Evolutionary conservation across 1,140 invertebrate species (phyloP).

Genomic region (Zaprionus kolodkinae): DNA sequence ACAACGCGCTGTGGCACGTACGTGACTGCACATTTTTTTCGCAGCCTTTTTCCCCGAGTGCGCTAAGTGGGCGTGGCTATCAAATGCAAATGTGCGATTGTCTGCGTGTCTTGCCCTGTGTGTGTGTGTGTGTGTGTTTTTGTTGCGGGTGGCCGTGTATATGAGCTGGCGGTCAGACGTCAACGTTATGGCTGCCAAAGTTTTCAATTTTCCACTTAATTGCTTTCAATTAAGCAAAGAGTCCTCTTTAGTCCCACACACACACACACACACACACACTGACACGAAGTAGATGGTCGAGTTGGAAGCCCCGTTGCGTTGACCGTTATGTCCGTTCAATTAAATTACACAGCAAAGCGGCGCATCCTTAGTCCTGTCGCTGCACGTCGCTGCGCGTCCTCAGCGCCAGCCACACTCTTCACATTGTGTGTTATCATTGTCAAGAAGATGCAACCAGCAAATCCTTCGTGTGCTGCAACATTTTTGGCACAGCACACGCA

Average conservation of each 20-base stretch:
- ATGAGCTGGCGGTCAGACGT: conserved; percentile 58
- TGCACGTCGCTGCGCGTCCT: conserved; percentile 42
- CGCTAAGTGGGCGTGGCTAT: conserved; percentile 64
- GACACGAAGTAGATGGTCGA: conserved; percentile 7
- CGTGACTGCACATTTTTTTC: conserved; percentile 75
- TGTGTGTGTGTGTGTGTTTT: conserved; percentile 35
- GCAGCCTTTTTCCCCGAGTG: conserved; percentile 44
- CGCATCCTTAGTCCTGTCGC: conserved; percentile 45
- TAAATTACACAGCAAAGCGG: conserved; percentile 81
- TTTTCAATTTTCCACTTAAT: conserved; percentile 84
- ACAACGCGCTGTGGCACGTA: conserved; percentile 37
- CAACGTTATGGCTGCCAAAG: conserved; percentile 82
- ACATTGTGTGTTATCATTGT: conserved; percentile 77
- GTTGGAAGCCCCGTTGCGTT: conserved; percentile 41
- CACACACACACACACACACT: conserved; percentile 28
- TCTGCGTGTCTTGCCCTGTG: conserved; percentile 34
- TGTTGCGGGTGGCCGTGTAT: conserved; percentile 13
- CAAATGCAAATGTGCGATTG: conserved; percentile 74
- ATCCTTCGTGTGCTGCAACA: conserved; percentile 40
- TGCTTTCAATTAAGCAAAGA: conserved; percentile 83
- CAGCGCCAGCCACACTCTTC: conserved; percentile 42
- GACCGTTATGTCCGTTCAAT: conserved; percentile 81
- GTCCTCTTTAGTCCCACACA: conserved; percentile 73
- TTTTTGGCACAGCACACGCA: conserved; percentile 35
- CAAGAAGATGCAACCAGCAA: conserved; percentile 63